phyloP scores from a whole-genome alignment of 2,113 vertebrate species.

The Cyprinus carpio region DNA sequence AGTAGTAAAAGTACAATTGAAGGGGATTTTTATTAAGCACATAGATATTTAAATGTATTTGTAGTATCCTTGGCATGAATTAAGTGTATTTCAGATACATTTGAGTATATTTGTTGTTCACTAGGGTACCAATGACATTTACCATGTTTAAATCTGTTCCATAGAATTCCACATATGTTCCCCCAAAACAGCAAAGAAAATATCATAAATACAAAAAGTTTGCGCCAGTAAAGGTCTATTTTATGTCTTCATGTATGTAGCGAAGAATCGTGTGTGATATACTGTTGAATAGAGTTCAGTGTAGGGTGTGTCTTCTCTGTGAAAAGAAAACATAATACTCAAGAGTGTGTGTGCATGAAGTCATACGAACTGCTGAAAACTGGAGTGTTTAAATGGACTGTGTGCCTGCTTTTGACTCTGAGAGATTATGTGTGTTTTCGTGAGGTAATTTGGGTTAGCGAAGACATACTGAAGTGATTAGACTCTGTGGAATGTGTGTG shows the following conservation, averaged over 20 bases:
- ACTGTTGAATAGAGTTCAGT: neutral
- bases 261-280: neutral
- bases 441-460: slow-evolving; percentile 10
- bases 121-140: neutral
- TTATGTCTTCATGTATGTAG: neutral
- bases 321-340: slow-evolving; percentile 11
- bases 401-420: neutral
- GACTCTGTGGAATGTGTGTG: slow-evolving; percentile 17
- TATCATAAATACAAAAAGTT: neutral
- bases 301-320: slow-evolving; percentile 7
- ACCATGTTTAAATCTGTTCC: neutral
- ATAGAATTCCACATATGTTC: neutral
- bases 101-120: too few relatives aligned
- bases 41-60: too few relatives aligned
- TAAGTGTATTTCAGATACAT: too few relatives aligned
- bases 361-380: neutral
- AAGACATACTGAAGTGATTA: slow-evolving; percentile 25
- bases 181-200: neutral
- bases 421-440: neutral
- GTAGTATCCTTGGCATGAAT: too few relatives aligned
- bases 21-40: too few relatives aligned
- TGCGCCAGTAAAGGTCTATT: neutral
- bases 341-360: neutral
- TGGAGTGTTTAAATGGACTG: neutral
- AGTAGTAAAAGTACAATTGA: too few relatives aligned